A percentile compares a stretch with the other conserved stretches of the same genome.
Conservation (phyloP, 2,113 vertebrate species). For the Campylomormyrus numenius region DNA sequence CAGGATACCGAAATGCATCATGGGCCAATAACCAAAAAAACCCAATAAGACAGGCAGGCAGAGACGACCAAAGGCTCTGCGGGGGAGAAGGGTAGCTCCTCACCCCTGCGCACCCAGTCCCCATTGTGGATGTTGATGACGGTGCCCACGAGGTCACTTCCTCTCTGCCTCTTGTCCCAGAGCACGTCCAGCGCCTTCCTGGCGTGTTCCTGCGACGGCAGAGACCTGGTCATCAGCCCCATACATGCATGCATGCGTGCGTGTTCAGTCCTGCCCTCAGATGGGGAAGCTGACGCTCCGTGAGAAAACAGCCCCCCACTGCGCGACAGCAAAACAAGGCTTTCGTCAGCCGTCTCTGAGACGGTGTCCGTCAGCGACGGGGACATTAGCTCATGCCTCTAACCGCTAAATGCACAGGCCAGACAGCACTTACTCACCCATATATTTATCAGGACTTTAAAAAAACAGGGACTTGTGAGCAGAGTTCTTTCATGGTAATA, state of each 20-base stretch:
- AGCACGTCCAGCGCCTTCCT: slow-evolving; percentile 92
- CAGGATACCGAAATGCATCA: neutral
- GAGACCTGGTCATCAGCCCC: neutral
- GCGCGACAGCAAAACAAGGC: neutral
- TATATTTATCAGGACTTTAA: neutral
- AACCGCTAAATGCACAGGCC: neutral
- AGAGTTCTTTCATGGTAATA: neutral
- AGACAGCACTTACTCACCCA: neutral
- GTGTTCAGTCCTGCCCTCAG: neutral
- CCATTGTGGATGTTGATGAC: slow-evolving; percentile 98
- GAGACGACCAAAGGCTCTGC: neutral
- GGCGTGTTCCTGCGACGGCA: slow-evolving; percentile 72
- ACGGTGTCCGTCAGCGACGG: neutral
- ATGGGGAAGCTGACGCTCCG: neutral
- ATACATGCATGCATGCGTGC: neutral
- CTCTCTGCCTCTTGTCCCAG: slow-evolving; percentile 56
- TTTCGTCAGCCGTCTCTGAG: neutral
- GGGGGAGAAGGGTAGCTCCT: slow-evolving; percentile 7
- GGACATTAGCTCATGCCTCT: neutral
- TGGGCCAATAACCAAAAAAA: too few species aligned
- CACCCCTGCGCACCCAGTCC: slow-evolving; percentile 80
- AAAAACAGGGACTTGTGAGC: neutral
- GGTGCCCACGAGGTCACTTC: slow-evolving; percentile 97
- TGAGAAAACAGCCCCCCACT: neutral
- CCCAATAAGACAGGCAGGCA: neutral